These are phyloP conservation scores for Brachypalpus laphriformis DNA, from an alignment of 2,888 invertebrate genomes.

Conservation along the genomic window DNA sequence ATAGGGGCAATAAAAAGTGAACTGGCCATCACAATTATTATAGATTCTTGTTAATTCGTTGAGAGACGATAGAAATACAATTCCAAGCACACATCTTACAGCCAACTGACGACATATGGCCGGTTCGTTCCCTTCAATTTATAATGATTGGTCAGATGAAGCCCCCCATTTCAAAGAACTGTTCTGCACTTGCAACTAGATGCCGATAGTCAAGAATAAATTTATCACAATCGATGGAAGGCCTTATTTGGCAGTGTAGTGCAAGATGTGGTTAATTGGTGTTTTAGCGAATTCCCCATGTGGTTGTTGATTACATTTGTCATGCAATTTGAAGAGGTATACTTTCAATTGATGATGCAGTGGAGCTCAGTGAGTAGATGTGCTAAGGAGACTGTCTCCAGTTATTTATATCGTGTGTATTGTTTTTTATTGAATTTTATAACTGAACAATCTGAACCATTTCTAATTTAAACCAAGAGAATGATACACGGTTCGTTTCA, in stretches of 20 bases:
- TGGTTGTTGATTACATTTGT: constrained; percentile 16
- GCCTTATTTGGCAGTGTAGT: background rate
- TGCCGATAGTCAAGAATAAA: background rate
- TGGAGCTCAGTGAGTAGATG: background rate
- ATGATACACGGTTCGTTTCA: no score
- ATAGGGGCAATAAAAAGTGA: constrained; percentile 18
- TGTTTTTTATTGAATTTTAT: no score
- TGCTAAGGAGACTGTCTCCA: no score
- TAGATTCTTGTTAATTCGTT: constrained; percentile 19
- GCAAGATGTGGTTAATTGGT: constrained; percentile 16
- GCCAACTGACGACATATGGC: no score
- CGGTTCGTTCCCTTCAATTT: background rate
- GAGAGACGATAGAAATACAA: background rate
- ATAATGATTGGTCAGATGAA: constrained; percentile 1
- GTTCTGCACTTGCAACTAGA: background rate
- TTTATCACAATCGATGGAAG: background rate
- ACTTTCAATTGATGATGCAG: constrained; percentile 15
- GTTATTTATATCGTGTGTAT: no score
- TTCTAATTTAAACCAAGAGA: no score
- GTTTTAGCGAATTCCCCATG: background rate
- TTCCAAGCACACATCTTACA: no score
- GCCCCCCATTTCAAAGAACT: background rate
- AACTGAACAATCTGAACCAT: no score
- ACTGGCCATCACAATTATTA: constrained; percentile 1
- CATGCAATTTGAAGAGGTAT: constrained; percentile 13